Conservation (phyloP, 1,140 invertebrate genomes). For the Wiebesia pumilae region DNA sequence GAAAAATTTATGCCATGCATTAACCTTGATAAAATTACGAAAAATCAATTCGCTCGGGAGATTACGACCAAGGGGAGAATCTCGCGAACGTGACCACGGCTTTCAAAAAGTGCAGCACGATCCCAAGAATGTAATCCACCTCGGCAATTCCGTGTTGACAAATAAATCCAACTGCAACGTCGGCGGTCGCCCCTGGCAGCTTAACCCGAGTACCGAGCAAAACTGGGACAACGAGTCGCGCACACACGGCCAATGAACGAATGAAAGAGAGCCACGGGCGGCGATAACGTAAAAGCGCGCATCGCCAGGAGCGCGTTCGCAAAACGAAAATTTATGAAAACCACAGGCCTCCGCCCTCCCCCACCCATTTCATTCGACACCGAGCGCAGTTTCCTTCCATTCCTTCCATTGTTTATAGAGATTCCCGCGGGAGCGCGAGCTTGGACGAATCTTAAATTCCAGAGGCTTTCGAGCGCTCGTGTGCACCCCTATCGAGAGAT, state of each 20-base stretch:
- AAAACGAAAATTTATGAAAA: constrained; percentile 47
- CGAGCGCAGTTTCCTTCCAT: no score
- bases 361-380: no score
- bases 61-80: background rate
- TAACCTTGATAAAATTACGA: no score
- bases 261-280: background rate
- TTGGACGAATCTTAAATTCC: no score
- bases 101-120: no score
- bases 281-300: constrained; percentile 29
- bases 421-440: no score
- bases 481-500: no score
- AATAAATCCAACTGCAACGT: constrained; percentile 24
- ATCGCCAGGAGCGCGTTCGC: background rate
- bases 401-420: no score
- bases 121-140: background rate
- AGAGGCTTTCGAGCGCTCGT: no score
- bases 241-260: background rate
- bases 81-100: no score
- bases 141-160: constrained; percentile 7
- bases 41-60: background rate
- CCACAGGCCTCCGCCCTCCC: background rate
- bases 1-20: no score
- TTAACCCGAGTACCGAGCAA: background rate
- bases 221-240: constrained; percentile 38
- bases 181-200: background rate